Base-by-base conservation (phyloP, 2,888 invertebrate species). In the Chelonus formosanus region DNA sequence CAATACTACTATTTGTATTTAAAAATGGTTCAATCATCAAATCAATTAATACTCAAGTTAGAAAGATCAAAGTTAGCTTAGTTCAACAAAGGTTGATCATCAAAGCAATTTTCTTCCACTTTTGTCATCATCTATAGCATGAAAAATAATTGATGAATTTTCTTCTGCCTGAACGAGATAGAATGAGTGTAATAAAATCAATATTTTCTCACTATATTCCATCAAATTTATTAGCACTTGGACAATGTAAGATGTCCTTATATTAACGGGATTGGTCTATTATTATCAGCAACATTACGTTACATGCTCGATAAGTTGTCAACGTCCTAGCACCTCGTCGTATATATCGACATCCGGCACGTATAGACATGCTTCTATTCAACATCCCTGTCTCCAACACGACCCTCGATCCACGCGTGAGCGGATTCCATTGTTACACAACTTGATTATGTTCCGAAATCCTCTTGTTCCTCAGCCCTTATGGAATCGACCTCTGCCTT, bases 371-470 rank as follows among this genome's bases (percentile, higher is more conserved):
- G 55, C 70, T 70, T 53, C 50, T 70, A 31, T 31, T 43, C 61
- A n/a, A 32, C 61, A 44, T 32, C 40, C 31, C 52, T 31, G 53
- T 54, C 43, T 31, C 61, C 31, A 53, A 53, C 53, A 52, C 43
- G 61, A 61, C 53, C 61, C 52, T 43, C 53, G 61, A 61, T 61
- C 53, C 20, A 61, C 44, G 53, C 61, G 8, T 52, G 40, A 61
- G 53, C 52, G 59, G 44, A 70, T 75, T 64, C 70, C 72, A 73
- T 75, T 76, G 75, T 76, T 72, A 73, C 72, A 65, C 45, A 66
- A 69, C 67, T 72, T 71, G 73, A 76, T 76, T 75, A 75, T 69
- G 71, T 62, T 47, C 65, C 63, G 62, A 59, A 66, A 64, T 57
- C 63, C 55, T 52, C 63, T 43, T 56, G 67, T 64, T 35, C 55